phyloP scores from a whole-genome alignment of 2,113 vertebrate genomes.

The Clarias batrachus region DNA sequence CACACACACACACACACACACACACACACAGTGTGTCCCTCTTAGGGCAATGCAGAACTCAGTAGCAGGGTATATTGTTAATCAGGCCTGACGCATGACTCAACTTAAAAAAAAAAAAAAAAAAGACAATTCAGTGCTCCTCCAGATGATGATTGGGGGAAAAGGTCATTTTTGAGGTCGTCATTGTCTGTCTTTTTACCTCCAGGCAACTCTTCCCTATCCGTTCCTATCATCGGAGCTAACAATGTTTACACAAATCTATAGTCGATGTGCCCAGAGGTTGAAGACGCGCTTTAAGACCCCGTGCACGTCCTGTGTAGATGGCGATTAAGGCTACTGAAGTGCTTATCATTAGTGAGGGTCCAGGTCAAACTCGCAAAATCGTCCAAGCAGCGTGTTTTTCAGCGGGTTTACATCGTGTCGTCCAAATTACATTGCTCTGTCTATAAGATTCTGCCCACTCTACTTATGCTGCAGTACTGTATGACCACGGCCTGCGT shows the following conservation, averaged over 20 bases:
- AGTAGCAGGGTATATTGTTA: conserved; percentile 73
- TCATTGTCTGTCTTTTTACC: conserved; percentile 59
- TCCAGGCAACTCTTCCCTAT: conserved; percentile 55
- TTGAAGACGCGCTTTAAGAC: conserved; percentile 32
- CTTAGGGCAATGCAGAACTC: conserved; percentile 59
- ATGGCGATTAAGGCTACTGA: conserved; percentile 46
- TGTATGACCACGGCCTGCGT: conserved; percentile 31
- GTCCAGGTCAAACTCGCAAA: conserved; percentile 41
- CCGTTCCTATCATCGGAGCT: conserved; percentile 46
- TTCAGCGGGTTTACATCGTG: conserved; percentile 29
- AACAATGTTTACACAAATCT: conserved; percentile 52
- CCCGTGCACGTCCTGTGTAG: conserved; percentile 38
- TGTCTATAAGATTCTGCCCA: conserved; percentile 33
- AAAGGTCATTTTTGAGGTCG: conserved; percentile 71
- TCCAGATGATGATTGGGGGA: conserved; percentile 68
- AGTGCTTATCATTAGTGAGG: conserved; percentile 49
- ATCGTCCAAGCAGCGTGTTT: conserved; percentile 22
- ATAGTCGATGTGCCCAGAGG: conserved; percentile 45
- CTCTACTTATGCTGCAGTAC: conserved; percentile 25
- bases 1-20: conserved; percentile 2
- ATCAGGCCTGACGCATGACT: conserved; percentile 79
- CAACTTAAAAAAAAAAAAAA: conserved; percentile 67
- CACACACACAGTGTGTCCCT: conserved; percentile 28
- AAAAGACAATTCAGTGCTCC: conserved; percentile 65
- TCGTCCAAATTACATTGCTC: conserved; percentile 26